These are phyloP conservation scores for Kryphioiulus occultus DNA, from an alignment of 2,888 invertebrate genomes.

Conservation along the genomic window DNA sequence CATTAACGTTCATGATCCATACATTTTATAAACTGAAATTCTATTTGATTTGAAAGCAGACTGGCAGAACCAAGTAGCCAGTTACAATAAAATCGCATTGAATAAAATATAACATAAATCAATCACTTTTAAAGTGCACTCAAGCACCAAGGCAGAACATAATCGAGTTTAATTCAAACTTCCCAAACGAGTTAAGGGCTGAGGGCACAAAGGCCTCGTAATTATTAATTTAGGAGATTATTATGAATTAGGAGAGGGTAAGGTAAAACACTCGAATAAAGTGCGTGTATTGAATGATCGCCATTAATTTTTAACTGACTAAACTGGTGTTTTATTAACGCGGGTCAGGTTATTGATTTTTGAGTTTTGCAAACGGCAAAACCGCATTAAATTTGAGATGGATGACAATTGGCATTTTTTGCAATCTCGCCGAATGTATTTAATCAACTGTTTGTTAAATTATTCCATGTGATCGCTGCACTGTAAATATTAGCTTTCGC, in stretches of 20 bases:
- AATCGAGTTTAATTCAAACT: neutral
- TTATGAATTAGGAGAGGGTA: neutral
- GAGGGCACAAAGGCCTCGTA: neutral
- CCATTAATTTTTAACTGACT: neutral
- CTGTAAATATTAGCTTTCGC: neutral
- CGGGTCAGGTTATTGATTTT: neutral
- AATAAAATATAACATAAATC: neutral
- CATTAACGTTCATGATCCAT: too few relatives aligned
- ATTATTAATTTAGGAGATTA: neutral
- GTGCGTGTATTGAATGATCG: neutral
- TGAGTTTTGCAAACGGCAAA: neutral
- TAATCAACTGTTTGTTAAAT: conserved; percentile 17
- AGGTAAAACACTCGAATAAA: neutral
- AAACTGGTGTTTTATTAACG: neutral
- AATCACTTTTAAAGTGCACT: neutral
- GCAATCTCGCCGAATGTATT: neutral
- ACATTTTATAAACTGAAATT: too few relatives aligned
- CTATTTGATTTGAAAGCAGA: too few relatives aligned
- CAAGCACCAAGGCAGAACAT: neutral
- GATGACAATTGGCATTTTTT: neutral
- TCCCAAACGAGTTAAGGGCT: neutral
- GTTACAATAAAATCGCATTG: neutral
- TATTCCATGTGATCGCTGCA: neutral
- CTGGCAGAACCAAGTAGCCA: too few relatives aligned
- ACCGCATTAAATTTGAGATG: neutral